phyloP scores from a whole-genome alignment of 1,140 invertebrate genomes.

The Geopemphigus sp. region DNA sequence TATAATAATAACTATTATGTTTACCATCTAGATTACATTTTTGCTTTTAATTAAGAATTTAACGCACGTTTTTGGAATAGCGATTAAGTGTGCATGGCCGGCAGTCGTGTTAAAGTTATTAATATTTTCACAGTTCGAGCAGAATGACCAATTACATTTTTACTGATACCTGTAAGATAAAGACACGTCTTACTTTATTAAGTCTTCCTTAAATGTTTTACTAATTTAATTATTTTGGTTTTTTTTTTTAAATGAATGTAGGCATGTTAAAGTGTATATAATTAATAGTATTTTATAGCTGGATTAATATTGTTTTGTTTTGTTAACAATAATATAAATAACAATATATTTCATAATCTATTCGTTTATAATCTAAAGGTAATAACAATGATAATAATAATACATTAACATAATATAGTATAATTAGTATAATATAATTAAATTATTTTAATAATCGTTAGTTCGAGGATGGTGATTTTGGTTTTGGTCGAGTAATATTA shows the following conservation, averaged over 20 bases:
- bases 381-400: constrained; percentile 40
- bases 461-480: constrained; percentile 14
- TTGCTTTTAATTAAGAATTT: neutral
- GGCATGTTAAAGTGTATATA: neutral
- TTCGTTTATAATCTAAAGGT: constrained; percentile 40
- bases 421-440: neutral
- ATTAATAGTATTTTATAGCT: neutral
- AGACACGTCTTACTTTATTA: neutral
- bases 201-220: neutral
- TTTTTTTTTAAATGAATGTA: neutral
- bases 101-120: neutral
- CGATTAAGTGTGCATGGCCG: neutral
- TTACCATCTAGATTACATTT: neutral
- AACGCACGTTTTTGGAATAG: neutral
- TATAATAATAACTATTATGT: neutral
- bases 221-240: constrained; percentile 1
- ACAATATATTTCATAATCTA: constrained; percentile 41
- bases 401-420: constrained; percentile 36
- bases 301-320: neutral
- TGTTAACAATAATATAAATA: constrained; percentile 22
- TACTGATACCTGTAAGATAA: neutral
- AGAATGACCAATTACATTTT: neutral
- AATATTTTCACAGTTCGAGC: neutral
- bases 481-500: constrained; percentile 29
- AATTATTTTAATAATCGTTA: constrained; percentile 21